A percentile compares a stretch with the other conserved stretches of the same genome.
phyloP scores from a whole-genome alignment of 2,888 invertebrate genomes.

The Rhagonycha fulva region DNA sequence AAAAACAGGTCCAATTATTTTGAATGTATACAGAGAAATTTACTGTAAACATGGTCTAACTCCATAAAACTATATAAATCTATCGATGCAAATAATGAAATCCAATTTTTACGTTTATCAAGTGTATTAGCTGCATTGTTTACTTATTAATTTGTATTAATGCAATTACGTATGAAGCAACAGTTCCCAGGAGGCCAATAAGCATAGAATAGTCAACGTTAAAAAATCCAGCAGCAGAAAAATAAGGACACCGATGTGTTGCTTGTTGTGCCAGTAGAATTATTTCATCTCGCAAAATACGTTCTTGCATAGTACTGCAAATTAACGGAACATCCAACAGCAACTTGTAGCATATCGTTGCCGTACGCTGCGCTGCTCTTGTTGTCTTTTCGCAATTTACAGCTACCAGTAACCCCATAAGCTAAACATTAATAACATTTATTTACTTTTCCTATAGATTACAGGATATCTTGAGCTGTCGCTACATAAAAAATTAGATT shows the following conservation, averaged over 20 bases:
- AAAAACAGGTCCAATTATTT: too few relatives aligned
- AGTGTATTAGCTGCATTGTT: background rate
- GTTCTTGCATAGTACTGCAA: slow-evolving; percentile 1
- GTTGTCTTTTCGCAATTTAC: background rate
- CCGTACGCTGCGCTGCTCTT: slow-evolving; percentile 28
- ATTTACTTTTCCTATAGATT: background rate
- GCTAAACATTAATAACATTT: background rate
- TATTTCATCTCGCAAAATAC: slow-evolving; percentile 11
- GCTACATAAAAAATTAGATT: too few relatives aligned
- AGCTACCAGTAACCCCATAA: background rate
- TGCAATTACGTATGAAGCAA: slow-evolving; percentile 26
- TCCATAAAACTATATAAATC: too few relatives aligned
- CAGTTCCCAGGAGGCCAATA: slow-evolving; percentile 22
- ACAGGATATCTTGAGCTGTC: too few relatives aligned
- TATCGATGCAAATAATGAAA: too few relatives aligned
- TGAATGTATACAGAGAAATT: background rate
- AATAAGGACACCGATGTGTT: slow-evolving; percentile 13
- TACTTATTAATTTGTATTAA: slow-evolving; percentile 26
- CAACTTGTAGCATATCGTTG: slow-evolving; percentile 29
- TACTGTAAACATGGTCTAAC: too few relatives aligned
- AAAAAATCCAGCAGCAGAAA: slow-evolving; percentile 29
- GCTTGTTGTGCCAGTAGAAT: slow-evolving; percentile 23
- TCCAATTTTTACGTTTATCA: too few relatives aligned
- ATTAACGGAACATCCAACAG: slow-evolving; percentile 27
- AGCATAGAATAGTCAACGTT: slow-evolving; percentile 21